Percentiles rank a stretch among this genome's conserved stretches.
Conservation (phyloP, 2,113 vertebrate species). For the Siniperca chuatsi region DNA sequence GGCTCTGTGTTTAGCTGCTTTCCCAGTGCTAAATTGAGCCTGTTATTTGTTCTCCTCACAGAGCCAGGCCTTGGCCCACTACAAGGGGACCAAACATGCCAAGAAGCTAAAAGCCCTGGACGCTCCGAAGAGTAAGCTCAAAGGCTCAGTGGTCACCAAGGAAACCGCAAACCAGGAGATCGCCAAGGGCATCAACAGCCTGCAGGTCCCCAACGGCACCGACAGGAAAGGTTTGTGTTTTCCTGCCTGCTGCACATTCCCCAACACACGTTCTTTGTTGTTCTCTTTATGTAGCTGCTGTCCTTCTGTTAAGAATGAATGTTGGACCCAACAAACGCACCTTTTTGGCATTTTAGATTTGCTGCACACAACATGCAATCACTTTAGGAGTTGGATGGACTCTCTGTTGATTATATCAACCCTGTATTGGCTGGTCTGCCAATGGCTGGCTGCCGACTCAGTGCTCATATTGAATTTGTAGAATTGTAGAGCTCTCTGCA, state of each 20-base stretch:
- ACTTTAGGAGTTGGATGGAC: conserved; percentile 41
- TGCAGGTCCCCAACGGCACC: conserved; percentile 87
- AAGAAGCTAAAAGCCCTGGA: conserved; percentile 99
- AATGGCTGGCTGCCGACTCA: not conserved
- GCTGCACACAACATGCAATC: conserved; percentile 13
- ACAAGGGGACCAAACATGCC: conserved; percentile 99
- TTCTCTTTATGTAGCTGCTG: conserved; percentile 3
- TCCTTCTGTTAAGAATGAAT: not conserved
- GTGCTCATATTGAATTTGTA: conserved; percentile 13
- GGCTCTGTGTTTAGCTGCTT: conserved; percentile 79
- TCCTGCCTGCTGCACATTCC: conserved; percentile 12
- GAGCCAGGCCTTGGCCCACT: conserved; percentile 99
- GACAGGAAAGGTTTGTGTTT: conserved; percentile 91
- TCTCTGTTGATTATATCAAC: conserved; percentile 48
- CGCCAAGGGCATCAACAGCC: conserved; percentile 90
- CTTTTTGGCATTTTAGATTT: conserved; percentile 16
- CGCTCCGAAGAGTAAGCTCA: conserved; percentile 95
- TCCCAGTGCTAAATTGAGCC: conserved; percentile 84
- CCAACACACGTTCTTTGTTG: not conserved
- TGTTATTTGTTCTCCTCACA: conserved; percentile 92
- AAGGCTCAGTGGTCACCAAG: conserved; percentile 85
- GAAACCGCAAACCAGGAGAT: conserved; percentile 88
- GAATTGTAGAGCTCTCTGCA: conserved; percentile 3
- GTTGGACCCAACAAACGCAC: not conserved
- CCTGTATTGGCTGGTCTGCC: not conserved